Percentiles rank a stretch among this genome's conserved stretches.
Evolutionary conservation across 1,140 invertebrate genomes (phyloP).

Genomic region (Pachypeltis micranthus): DNA sequence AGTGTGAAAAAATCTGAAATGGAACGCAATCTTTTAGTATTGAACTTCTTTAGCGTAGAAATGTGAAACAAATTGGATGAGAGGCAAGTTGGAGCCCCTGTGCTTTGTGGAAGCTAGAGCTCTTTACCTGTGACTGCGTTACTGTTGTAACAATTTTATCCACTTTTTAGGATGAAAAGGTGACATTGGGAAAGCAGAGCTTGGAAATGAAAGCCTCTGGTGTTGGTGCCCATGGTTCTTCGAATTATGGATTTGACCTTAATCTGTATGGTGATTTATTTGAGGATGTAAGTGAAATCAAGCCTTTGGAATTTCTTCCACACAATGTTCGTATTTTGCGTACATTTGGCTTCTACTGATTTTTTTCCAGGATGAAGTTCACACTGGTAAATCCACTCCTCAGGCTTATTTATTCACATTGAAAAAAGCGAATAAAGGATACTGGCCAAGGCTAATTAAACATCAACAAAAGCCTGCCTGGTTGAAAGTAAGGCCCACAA

Average conservation of each 20-base stretch:
- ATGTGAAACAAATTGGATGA: too few relatives aligned
- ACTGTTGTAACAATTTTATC: too few relatives aligned
- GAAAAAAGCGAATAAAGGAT: slow-evolving; percentile 52
- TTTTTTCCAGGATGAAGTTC: slow-evolving; percentile 38
- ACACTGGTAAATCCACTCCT: slow-evolving; percentile 47
- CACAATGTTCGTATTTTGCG: too few relatives aligned
- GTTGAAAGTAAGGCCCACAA: slow-evolving; percentile 61
- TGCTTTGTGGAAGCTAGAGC: too few relatives aligned
- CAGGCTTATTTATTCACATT: slow-evolving; percentile 64
- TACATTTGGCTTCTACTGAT: too few relatives aligned
- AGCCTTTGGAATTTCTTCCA: too few relatives aligned
- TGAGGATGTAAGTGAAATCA: slow-evolving; percentile 44
- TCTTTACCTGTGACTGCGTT: too few relatives aligned
- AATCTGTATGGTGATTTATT: slow-evolving; percentile 57
- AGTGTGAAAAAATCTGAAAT: too few relatives aligned
- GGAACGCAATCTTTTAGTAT: too few relatives aligned
- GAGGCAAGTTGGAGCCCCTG: too few relatives aligned
- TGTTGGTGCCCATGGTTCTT: slow-evolving; percentile 52
- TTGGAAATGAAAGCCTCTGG: slow-evolving; percentile 51
- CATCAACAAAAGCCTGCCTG: slow-evolving; percentile 71
- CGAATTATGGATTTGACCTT: slow-evolving; percentile 58
- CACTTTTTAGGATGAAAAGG: slow-evolving; percentile 44
- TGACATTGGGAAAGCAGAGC: slow-evolving; percentile 45
- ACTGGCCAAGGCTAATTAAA: slow-evolving; percentile 71
- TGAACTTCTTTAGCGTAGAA: too few relatives aligned